Conservation (phyloP, 2,888 invertebrate species). For the Clistopyga incitator region DNA sequence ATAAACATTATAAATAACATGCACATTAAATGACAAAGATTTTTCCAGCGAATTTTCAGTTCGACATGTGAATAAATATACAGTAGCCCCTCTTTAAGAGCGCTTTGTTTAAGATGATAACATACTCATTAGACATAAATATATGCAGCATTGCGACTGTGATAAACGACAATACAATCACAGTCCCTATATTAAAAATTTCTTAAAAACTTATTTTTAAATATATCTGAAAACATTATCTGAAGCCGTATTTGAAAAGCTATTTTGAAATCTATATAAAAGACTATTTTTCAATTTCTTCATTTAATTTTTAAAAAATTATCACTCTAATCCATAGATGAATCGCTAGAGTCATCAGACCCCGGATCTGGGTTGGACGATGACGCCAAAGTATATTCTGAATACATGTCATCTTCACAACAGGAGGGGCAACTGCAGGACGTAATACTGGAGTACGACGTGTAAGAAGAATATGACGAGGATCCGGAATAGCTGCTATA, state of each 20-base stretch:
- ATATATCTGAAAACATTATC: no score
- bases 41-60: background rate
- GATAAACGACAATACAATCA: no score
- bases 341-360: background rate
- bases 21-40: background rate
- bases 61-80: background rate
- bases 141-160: no score
- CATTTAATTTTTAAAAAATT: background rate
- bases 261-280: no score
- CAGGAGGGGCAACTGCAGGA: slow-evolving; percentile 7
- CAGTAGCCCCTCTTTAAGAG: background rate
- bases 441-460: background rate
- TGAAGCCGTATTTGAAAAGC: no score
- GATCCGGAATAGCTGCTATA: background rate
- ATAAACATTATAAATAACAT: background rate
- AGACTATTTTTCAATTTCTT: background rate
- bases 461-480: background rate
- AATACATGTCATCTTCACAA: background rate
- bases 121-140: no score
- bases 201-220: no score
- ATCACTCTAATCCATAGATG: background rate
- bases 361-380: slow-evolving; percentile 16
- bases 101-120: background rate
- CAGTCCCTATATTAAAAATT: no score
- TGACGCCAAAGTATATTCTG: slow-evolving; percentile 49